These are phyloP conservation scores for Ericerus pela DNA, from an alignment of 1,140 invertebrate species.

Conservation along the genomic window DNA sequence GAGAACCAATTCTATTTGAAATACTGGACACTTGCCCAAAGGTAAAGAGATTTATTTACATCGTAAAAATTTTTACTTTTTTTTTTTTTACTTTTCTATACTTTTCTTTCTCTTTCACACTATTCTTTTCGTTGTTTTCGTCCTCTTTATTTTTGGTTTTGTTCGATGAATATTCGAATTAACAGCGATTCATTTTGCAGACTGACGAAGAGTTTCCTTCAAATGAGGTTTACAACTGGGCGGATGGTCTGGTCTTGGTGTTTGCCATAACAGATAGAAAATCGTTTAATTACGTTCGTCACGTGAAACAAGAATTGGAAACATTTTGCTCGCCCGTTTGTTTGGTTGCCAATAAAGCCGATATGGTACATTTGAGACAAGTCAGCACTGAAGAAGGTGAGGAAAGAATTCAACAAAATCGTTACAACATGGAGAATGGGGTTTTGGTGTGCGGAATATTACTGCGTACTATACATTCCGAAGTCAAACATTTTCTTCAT, in stretches of 20 bases:
- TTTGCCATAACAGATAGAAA: conserved; percentile 80
- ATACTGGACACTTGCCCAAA: conserved; percentile 83
- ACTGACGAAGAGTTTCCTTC: conserved; percentile 54
- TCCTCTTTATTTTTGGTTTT: neutral
- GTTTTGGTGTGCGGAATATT: no score
- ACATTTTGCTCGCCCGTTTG: conserved; percentile 50
- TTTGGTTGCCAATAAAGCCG: conserved; percentile 76
- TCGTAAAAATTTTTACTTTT: neutral
- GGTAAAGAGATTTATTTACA: conserved; percentile 36
- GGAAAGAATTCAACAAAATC: no score
- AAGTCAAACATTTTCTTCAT: no score
- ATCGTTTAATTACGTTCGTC: conserved; percentile 70
- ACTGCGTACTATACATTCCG: no score
- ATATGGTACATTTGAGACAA: conserved; percentile 81
- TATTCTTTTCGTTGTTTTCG: neutral
- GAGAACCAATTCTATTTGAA: conserved; percentile 78
- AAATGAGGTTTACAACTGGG: conserved; percentile 67
- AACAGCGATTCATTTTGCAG: conserved; percentile 33
- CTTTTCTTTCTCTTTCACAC: neutral
- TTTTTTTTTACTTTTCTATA: neutral
- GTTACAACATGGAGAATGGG: no score
- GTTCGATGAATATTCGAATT: neutral
- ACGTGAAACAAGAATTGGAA: conserved; percentile 52
- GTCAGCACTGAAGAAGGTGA: conserved; percentile 66
- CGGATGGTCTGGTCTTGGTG: conserved; percentile 72